These are phyloP conservation scores for Pterophyllum scalare DNA, from an alignment of 2,113 vertebrate genomes.

Conservation along the genomic window DNA sequence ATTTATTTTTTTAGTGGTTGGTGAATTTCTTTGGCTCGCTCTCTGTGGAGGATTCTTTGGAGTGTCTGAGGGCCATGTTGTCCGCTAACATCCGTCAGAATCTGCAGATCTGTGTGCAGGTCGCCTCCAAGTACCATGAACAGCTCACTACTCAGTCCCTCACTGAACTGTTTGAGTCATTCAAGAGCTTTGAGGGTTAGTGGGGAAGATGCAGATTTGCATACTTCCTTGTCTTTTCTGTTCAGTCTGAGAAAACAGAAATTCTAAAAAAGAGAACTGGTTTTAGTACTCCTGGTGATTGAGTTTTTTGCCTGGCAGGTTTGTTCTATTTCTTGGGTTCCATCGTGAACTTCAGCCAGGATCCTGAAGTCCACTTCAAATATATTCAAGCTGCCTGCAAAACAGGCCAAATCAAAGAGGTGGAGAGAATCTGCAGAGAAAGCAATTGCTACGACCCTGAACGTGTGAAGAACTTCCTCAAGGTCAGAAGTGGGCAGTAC, in stretches of 20 bases:
- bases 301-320: conserved; percentile 78
- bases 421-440: conserved; percentile 98
- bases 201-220: neutral
- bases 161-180: conserved; percentile 98
- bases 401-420: conserved; percentile 99
- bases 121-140: conserved; percentile 98
- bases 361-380: conserved; percentile 99
- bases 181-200: conserved; percentile 98
- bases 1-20: conserved; percentile 86
- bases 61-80: conserved; percentile 97
- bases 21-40: conserved; percentile 98
- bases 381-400: conserved; percentile 99
- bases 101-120: conserved; percentile 98
- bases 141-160: conserved; percentile 95
- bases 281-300: neutral
- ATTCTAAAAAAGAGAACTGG: neutral
- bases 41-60: conserved; percentile 97
- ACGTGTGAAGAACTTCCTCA: conserved; percentile 98
- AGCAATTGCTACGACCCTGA: conserved; percentile 99
- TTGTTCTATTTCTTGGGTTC: conserved; percentile 99
- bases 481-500: conserved; percentile 79
- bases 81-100: conserved; percentile 99
- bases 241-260: neutral
- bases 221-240: too few species aligned
- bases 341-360: conserved; percentile 99